phyloP scores from a whole-genome alignment of 1,140 invertebrate species.

The Heterodera schachtii region DNA sequence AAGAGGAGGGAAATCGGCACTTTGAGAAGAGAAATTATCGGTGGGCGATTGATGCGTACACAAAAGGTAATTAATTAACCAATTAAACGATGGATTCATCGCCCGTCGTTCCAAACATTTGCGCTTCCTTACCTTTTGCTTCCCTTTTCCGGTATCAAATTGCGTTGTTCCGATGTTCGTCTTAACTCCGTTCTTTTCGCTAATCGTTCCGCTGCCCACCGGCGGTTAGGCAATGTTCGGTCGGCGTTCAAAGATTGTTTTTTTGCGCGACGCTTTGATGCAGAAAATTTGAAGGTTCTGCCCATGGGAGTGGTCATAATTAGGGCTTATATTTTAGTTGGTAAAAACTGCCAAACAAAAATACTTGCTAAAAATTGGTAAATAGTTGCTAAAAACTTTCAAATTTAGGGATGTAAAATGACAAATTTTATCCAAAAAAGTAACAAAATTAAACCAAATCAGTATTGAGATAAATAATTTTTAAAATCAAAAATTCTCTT shows the following conservation, averaged over 20 bases:
- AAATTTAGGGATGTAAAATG: too few relatives aligned
- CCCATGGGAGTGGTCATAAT: constrained; percentile 4
- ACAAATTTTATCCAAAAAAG: too few relatives aligned
- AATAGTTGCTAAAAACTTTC: too few relatives aligned
- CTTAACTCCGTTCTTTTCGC: constrained; percentile 83
- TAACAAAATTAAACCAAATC: too few relatives aligned
- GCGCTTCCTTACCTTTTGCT: constrained; percentile 23
- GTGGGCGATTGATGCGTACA: constrained; percentile 82
- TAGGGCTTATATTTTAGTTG: neutral
- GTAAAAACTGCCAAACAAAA: too few relatives aligned
- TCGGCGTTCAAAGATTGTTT: constrained; percentile 67
- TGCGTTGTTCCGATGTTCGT: constrained; percentile 76
- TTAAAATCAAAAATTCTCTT: too few relatives aligned
- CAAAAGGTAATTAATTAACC: constrained; percentile 71
- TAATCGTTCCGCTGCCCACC: constrained; percentile 86
- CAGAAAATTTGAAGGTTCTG: constrained; percentile 66
- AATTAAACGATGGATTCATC: neutral
- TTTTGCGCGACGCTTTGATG: constrained; percentile 68
- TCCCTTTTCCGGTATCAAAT: constrained; percentile 74
- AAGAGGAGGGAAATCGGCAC: constrained; percentile 94
- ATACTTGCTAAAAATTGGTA: too few relatives aligned
- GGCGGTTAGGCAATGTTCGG: constrained; percentile 77
- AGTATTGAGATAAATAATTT: too few relatives aligned
- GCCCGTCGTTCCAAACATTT: constrained; percentile 5
- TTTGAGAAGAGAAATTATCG: constrained; percentile 93